A percentile compares a stretch with the other conserved stretches of the same genome.
These are phyloP conservation scores for Chiroxiphia lanceolata DNA, from an alignment of 2,797 vertebrate species.

Conservation along the genomic window DNA sequence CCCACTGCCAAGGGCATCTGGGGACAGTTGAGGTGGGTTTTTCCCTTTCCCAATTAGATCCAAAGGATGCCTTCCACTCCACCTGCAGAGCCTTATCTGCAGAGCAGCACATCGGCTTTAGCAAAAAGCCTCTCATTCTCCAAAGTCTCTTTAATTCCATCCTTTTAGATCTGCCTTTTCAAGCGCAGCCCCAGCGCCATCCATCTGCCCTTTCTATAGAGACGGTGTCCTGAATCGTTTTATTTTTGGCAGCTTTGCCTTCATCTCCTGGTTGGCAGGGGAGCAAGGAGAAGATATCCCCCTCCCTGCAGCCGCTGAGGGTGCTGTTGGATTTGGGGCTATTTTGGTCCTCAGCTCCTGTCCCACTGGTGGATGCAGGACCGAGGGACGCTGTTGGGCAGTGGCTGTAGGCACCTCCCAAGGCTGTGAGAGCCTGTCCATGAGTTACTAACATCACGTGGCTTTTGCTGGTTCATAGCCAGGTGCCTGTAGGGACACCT, in stretches of 20 bases:
- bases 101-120: neutral
- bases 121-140: constrained; percentile 15
- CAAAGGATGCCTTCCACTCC: neutral
- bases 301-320: neutral
- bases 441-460: neutral
- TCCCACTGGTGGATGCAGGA: neutral
- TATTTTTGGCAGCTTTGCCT: constrained; percentile 27
- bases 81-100: neutral
- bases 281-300: neutral
- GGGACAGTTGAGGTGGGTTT: neutral
- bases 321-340: neutral
- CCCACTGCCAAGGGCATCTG: neutral
- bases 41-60: neutral
- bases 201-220: constrained; percentile 16
- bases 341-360: neutral
- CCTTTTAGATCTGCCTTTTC: constrained; percentile 6
- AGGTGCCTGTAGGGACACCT: neutral
- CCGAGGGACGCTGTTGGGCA: fast-evolving
- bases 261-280: neutral
- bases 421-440: neutral
- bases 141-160: constrained; percentile 8
- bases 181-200: neutral
- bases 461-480: neutral
- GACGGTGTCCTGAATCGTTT: neutral
- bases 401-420: neutral